Base-by-base conservation (phyloP, 30 jellyfish, hydroid and myxozoan genomes). In the Hydractinia echinata region DNA sequence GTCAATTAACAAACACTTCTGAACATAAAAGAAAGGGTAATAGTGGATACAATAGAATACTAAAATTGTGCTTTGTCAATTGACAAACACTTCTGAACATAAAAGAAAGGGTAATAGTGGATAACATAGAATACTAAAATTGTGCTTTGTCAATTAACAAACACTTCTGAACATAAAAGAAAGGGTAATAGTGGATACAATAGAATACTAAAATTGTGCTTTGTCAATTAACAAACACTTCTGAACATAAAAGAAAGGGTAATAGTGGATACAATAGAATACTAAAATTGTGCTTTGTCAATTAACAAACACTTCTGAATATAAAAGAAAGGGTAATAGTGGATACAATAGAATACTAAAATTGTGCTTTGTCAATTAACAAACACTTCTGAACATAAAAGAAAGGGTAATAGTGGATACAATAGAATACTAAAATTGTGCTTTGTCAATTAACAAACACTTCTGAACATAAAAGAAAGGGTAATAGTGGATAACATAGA, bases 211-310 rank as follows among this genome's bases (percentile, higher is more conserved):
- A 51, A 67, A 67, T 15, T 15, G 15, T 11, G 18, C 39, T 14
- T 20, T 67, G 16, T 51, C 39, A 30, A 30, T 30, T 30, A 30
- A 30, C 44, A 30, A 30, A 30, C 1, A 30, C 44, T 30, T 30
- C n/a, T n/a, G n/a, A n/a, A n/a, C 48, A 89, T 89, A 61, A 83
- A 81, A 70, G 95, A 83, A 68, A 83, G 96, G 82, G 96, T 88
- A 51, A 5, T 2, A 30, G 44, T 30, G 44, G 2, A 30, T 30
- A 30, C 44, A 30, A 30, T 30, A 30, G 44, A 30, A 30, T 30
- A 30, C 44, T 30, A 30, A 51, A 67, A 67, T 15, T 15, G 15
- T 11, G 18, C 39, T 14, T 20, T 67, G 16, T 51, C 39, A 30
- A 30, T 30, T 30, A 30, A 30, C 44, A 30, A 30, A 30, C 1